Percentiles rank a stretch among this genome's conserved stretches.
These are phyloP conservation scores for Rutpela maculata DNA, from an alignment of 2,888 invertebrate genomes.

Conservation along the genomic window DNA sequence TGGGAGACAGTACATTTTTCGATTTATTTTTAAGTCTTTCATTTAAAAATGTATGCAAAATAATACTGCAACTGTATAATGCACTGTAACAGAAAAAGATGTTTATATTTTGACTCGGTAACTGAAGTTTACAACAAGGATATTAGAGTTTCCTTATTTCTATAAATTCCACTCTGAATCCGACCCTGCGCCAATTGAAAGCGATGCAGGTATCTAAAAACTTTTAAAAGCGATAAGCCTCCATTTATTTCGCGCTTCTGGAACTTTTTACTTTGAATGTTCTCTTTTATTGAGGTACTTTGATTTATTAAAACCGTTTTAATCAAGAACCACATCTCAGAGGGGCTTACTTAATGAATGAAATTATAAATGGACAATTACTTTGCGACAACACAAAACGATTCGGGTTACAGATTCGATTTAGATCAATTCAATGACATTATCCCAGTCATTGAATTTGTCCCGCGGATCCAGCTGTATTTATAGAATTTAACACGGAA, in stretches of 20 bases:
- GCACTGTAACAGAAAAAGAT: too few species aligned
- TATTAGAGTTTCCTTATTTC: not conserved
- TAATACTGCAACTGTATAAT: too few species aligned
- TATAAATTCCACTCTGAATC: not conserved
- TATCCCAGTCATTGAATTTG: not conserved
- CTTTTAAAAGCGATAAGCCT: slow-evolving; percentile 1
- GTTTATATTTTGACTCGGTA: too few species aligned
- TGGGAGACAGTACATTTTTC: too few species aligned
- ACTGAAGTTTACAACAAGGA: not conserved
- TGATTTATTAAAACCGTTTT: slow-evolving; percentile 17
- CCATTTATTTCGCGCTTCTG: slow-evolving; percentile 5
- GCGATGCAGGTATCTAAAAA: slow-evolving; percentile 20
- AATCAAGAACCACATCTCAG: not conserved
- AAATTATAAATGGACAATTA: slow-evolving; percentile 3
- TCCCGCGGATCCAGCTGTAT: not conserved
- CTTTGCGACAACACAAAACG: not conserved
- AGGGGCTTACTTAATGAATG: not conserved
- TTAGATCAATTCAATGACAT: not conserved
- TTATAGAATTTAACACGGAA: not conserved
- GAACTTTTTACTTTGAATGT: slow-evolving; percentile 4
- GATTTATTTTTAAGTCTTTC: too few species aligned
- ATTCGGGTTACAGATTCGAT: not conserved
- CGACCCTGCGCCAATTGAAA: not conserved
- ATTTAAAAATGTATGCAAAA: too few species aligned
- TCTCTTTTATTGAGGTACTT: slow-evolving; percentile 12